Conservation (phyloP, 2,113 vertebrate genomes). For the Columbina picui region DNA sequence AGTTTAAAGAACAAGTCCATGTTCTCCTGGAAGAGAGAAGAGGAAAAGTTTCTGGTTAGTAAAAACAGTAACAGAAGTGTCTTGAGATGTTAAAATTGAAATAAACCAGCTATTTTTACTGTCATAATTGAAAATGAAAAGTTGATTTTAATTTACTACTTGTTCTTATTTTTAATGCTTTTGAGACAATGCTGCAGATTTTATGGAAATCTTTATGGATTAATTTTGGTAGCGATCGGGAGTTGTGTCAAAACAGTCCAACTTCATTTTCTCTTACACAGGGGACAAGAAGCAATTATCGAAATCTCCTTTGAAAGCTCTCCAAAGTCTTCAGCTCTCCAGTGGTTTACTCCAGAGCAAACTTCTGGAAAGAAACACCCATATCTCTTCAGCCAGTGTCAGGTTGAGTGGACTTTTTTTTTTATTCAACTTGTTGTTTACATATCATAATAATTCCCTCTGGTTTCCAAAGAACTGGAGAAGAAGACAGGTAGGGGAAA, state of each 20-base stretch:
- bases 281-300: constrained; percentile 91
- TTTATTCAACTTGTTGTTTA: not conserved
- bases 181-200: not conserved
- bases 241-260: not conserved
- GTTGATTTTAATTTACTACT: not conserved
- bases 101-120: not conserved
- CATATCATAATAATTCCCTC: not conserved
- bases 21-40: not conserved
- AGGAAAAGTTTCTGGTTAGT: not conserved
- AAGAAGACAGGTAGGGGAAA: not conserved
- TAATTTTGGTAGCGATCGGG: not conserved
- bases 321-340: constrained; percentile 88
- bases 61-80: not conserved
- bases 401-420: constrained; percentile 72
- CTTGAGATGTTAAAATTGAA: not conserved
- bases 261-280: constrained; percentile 55
- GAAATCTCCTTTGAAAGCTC: constrained; percentile 93
- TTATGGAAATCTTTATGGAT: not conserved
- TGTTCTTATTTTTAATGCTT: not conserved
- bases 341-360: constrained; percentile 93
- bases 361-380: constrained; percentile 93
- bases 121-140: not conserved
- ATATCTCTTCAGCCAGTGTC: constrained; percentile 97
- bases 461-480: not conserved
- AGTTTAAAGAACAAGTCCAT: not conserved